These are phyloP conservation scores for Melanerpes formicivorus DNA, from an alignment of 2,113 vertebrate genomes.

Conservation along the genomic window DNA sequence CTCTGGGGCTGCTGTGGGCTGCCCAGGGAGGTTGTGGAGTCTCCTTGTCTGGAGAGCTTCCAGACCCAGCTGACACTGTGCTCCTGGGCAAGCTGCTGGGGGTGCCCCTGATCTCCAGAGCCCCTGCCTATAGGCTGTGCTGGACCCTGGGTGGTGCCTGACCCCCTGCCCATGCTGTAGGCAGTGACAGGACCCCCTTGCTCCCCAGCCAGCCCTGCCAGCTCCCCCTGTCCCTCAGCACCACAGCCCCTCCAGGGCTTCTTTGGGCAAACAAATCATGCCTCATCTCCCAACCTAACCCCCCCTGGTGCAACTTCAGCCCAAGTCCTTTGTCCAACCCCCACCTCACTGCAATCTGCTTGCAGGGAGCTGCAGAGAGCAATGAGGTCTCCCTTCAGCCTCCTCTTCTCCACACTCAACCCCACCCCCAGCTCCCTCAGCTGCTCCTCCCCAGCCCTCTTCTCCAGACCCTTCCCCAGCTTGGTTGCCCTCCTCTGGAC, in stretches of 20 bases:
- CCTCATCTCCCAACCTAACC: background rate
- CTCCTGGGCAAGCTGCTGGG: too few relatives aligned
- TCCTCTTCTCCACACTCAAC: background rate
- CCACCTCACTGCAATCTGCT: background rate
- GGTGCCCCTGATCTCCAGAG: too few relatives aligned
- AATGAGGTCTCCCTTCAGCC: background rate
- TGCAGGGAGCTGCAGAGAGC: background rate
- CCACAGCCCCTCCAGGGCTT: background rate
- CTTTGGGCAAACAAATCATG: too few relatives aligned
- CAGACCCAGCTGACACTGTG: too few relatives aligned
- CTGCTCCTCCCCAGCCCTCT: background rate
- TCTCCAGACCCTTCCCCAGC: background rate
- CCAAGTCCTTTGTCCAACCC: background rate
- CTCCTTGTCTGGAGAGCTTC: too few relatives aligned
- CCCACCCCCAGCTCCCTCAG: background rate
- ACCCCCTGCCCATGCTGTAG: background rate
- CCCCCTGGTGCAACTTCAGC: background rate
- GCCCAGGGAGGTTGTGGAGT: too few relatives aligned
- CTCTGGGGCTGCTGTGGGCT: rapidly evolving
- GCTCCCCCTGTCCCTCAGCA: too few relatives aligned
- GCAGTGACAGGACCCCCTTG: background rate
- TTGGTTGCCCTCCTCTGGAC: background rate
- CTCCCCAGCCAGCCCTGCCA: background rate
- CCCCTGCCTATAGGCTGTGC: rapidly evolving
- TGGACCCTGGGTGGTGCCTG: background rate